These are phyloP conservation scores for Eupeodes corollae DNA, from an alignment of 1,140 invertebrate species.

Conservation along the genomic window DNA sequence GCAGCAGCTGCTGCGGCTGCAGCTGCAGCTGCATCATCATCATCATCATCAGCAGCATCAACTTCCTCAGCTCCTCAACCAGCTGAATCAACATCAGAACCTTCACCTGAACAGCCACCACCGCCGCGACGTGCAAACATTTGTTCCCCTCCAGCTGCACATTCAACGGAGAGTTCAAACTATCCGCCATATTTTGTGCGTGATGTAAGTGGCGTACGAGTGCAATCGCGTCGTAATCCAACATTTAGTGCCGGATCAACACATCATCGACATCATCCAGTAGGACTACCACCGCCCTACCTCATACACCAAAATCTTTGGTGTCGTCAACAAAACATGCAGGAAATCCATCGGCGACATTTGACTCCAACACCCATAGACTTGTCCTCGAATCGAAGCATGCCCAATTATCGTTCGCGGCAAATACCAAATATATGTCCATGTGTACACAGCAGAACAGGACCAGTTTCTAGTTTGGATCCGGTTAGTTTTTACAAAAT, in stretches of 20 bases:
- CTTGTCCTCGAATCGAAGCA: slow-evolving; percentile 28
- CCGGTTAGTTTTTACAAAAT: slow-evolving; percentile 8
- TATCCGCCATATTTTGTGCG: not conserved
- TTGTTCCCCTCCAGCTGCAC: not conserved
- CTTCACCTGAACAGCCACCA: not conserved
- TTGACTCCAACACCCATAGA: slow-evolving; percentile 34
- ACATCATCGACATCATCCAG: not conserved
- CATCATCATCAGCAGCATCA: not conserved
- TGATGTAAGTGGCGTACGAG: not conserved
- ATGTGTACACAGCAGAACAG: slow-evolving; percentile 26
- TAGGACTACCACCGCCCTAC: slow-evolving; percentile 47
- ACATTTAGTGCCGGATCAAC: not conserved
- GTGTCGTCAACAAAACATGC: slow-evolving; percentile 58
- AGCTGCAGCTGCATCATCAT: not conserved
- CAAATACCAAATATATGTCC: slow-evolving; percentile 23
- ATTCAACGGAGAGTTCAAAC: not conserved
- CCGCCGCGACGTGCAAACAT: not conserved
- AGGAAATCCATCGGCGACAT: slow-evolving; percentile 38
- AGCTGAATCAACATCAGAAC: not conserved
- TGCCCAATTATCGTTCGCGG: slow-evolving; percentile 23
- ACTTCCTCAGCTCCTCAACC: not conserved
- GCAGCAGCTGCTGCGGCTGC: not conserved
- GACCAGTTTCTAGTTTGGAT: slow-evolving; percentile 31
- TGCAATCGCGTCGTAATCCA: not conserved
- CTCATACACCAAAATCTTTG: slow-evolving; percentile 60